phyloP scores from a whole-genome alignment of 2,888 invertebrate genomes.

The Protodeltote pygarga region DNA sequence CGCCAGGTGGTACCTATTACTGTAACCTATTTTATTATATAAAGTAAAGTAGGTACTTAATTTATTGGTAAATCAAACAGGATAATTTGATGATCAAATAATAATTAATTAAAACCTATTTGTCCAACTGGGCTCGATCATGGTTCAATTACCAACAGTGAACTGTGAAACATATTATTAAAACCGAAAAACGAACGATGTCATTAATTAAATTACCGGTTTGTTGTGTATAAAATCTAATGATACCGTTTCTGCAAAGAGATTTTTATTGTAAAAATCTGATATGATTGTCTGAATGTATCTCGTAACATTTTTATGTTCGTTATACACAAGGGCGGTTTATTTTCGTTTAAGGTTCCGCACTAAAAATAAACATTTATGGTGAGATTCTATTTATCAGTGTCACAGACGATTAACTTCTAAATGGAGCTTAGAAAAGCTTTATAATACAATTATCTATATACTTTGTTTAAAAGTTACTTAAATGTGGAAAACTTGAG shows the following conservation, averaged over 20 bases:
- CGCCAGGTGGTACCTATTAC: too few species aligned
- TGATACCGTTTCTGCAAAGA: slow-evolving; percentile 13
- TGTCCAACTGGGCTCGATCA: slow-evolving; percentile 7
- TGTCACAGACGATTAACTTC: slow-evolving; percentile 12
- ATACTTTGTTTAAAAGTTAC: too few species aligned
- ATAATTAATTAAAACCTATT: slow-evolving; percentile 3
- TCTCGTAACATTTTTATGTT: slow-evolving; percentile 12
- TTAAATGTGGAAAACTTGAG: too few species aligned
- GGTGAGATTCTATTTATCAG: slow-evolving; percentile 30
- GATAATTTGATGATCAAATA: slow-evolving; percentile 9
- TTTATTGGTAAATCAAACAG: slow-evolving; percentile 2
- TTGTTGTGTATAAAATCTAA: slow-evolving; percentile 11
- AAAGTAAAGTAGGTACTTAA: too few species aligned
- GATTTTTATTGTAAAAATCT: slow-evolving; percentile 31
- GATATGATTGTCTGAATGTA: slow-evolving; percentile 4
- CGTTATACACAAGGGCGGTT: slow-evolving; percentile 6
- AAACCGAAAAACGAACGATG: slow-evolving; percentile 6
- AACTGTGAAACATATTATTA: slow-evolving; percentile 12
- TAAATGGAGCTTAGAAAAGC: too few species aligned
- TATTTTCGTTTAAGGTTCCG: slow-evolving; percentile 20
- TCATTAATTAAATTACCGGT: slow-evolving; percentile 17
- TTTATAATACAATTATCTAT: too few species aligned
- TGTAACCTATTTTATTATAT: too few species aligned
- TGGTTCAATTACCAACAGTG: slow-evolving; percentile 17
- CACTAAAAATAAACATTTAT: slow-evolving; percentile 24